Conservation (phyloP, 2,797 vertebrate species). For the Squalus acanthias region DNA sequence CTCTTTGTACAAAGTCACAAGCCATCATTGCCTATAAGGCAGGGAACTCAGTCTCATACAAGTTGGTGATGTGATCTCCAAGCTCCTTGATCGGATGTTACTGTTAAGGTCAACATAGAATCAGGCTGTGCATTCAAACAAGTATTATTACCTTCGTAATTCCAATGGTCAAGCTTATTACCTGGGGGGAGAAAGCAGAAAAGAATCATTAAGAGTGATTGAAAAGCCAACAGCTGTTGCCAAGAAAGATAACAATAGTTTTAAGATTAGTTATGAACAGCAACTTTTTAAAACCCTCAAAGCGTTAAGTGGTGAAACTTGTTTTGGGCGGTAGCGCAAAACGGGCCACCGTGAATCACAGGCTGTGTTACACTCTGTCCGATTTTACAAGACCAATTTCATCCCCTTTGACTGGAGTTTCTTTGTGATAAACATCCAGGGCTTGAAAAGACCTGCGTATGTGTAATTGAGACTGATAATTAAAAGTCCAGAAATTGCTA, state of each 20-base stretch:
- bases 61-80: no score
- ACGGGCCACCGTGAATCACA: background rate
- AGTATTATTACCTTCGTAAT: constrained; percentile 8
- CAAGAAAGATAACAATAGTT: background rate
- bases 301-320: background rate
- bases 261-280: background rate
- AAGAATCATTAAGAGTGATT: background rate
- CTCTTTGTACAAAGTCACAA: no score
- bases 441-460: background rate
- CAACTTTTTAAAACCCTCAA: background rate
- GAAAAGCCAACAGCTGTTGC: background rate
- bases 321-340: background rate
- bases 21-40: no score
- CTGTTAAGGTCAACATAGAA: background rate
- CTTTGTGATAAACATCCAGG: background rate
- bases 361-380: background rate
- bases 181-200: background rate
- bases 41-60: no score
- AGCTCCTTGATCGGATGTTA: background rate
- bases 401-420: background rate
- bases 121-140: background rate
- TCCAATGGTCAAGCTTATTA: background rate
- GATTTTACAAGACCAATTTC: background rate
- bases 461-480: background rate
- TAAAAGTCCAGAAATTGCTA: background rate